These are phyloP conservation scores for Agraylea sexmaculata DNA, from an alignment of 1,140 invertebrate genomes.

Conservation along the genomic window DNA sequence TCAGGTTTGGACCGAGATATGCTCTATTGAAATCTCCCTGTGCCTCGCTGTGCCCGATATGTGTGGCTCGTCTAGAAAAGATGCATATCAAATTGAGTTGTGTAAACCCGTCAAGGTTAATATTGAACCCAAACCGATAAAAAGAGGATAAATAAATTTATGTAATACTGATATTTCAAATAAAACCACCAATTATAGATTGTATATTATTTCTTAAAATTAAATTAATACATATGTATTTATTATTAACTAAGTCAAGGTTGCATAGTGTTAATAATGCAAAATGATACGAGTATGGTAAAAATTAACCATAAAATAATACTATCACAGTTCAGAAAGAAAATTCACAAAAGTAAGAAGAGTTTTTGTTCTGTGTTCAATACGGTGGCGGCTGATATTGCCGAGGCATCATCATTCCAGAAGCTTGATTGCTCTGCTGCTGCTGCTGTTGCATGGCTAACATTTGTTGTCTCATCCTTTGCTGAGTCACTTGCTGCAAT, in stretches of 20 bases:
- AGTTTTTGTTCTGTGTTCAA: slow-evolving; percentile 21
- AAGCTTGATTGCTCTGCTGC: slow-evolving; percentile 32
- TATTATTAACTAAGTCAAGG: too few species aligned
- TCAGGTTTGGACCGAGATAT: slow-evolving; percentile 80
- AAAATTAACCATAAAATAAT: slow-evolving; percentile 8
- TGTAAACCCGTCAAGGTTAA: slow-evolving; percentile 85
- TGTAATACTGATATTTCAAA: too few species aligned
- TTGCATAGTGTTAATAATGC: too few species aligned
- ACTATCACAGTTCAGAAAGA: too few species aligned
- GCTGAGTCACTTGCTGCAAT: slow-evolving; percentile 24
- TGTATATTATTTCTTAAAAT: slow-evolving; percentile 12
- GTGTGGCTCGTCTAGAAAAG: slow-evolving; percentile 36
- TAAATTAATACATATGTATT: too few species aligned
- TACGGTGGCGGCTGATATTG: slow-evolving; percentile 41
- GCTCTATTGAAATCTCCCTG: slow-evolving; percentile 75
- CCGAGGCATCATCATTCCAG: slow-evolving; percentile 40
- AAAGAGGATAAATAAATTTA: too few species aligned
- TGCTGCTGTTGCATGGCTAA: slow-evolving; percentile 41
- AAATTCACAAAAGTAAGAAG: too few species aligned
- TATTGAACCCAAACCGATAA: slow-evolving; percentile 77
- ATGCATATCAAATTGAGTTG: slow-evolving; percentile 62
- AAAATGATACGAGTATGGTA: slow-evolving; percentile 1
- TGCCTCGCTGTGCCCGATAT: slow-evolving; percentile 66
- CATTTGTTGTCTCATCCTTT: slow-evolving; percentile 47
- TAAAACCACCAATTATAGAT: slow-evolving; percentile 22